Percentiles rank a stretch among this genome's conserved stretches.
Conservation (phyloP, 2,888 invertebrate genomes). For the Nineta flava region DNA sequence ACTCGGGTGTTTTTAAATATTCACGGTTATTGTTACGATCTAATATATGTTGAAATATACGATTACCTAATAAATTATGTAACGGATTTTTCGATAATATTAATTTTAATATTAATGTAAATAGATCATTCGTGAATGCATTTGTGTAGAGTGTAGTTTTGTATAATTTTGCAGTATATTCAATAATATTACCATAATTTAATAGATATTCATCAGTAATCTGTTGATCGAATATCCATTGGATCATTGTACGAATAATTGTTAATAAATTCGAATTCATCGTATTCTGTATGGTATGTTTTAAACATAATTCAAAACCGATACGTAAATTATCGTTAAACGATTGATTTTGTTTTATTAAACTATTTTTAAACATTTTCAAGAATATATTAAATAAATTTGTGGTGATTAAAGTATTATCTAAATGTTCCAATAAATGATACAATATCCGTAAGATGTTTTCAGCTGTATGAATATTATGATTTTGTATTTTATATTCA, state of each 20-base stretch:
- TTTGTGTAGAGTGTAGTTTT: slow-evolving; percentile 26
- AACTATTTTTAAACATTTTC: slow-evolving; percentile 30
- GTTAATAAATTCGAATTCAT: slow-evolving; percentile 30
- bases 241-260: slow-evolving; percentile 33
- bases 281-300: slow-evolving; percentile 33
- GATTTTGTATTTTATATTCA: too few species aligned
- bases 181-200: slow-evolving; percentile 35
- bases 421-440: too few species aligned
- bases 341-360: slow-evolving; percentile 18
- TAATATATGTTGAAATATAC: slow-evolving; percentile 36
- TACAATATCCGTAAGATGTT: too few species aligned
- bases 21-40: slow-evolving; percentile 35
- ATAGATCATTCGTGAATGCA: slow-evolving; percentile 30
- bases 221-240: slow-evolving; percentile 30
- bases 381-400: slow-evolving; percentile 20
- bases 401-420: too few species aligned
- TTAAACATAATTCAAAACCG: slow-evolving; percentile 37
- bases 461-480: too few species aligned
- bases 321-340: slow-evolving; percentile 29
- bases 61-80: slow-evolving; percentile 35
- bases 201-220: slow-evolving; percentile 29
- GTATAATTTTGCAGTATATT: slow-evolving; percentile 34
- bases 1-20: slow-evolving; percentile 32
- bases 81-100: slow-evolving; percentile 30
- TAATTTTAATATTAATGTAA: slow-evolving; percentile 32